Evolutionary conservation across 2,113 vertebrate species (phyloP), one percentile per base, ranked within the genome.

Genomic region (Psilopsiagon aymara): DNA sequence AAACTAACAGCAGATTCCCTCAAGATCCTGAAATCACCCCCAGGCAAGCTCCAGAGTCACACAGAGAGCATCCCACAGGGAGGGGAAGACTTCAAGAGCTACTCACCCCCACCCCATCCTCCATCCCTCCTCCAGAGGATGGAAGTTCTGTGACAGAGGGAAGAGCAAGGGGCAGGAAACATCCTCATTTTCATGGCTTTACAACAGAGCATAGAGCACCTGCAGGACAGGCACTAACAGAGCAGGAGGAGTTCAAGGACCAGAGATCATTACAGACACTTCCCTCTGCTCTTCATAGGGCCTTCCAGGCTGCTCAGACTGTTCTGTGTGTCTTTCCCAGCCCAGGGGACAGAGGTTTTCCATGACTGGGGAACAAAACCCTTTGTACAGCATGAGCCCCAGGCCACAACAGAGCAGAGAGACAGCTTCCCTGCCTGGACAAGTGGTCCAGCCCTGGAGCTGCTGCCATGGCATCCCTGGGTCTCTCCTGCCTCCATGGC

Each of bases 31-130:
- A 84, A 69, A 77, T 37, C 33, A 66, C 13, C 20, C 37, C 24
- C 47, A 55, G 28, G 41, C 27, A 60, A 71, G 44, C 17, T 13
- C 7, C 1, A 0, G 27, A 21, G 21, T 17, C 37, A 66, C 2
- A 4, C 3, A 78, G 35, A 55, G 13, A 39, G 13, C 23, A 66
- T 7, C 13, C 6, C 37, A 52, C 1, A 0, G n/a, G 7, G 3
- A 82, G 5, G 10, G 11, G 14, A 66, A 67, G 28, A 28, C 47
- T 14, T 55, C 29, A 81, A 84, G 20, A 4, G 39, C 19, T 80
- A 44, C 37, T 74, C 7, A 5, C 7, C 25, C 11, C 33, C 33
- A 57, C 5, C 5, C 35, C 46, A 66, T 55, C 13, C 35, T 27
- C 52, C 59, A 73, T 33, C 17, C 6, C 46, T 21, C 8, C n/a